These are phyloP conservation scores for Oscheius sp. DNA, from an alignment of 1,140 invertebrate genomes.

Conservation along the genomic window DNA sequence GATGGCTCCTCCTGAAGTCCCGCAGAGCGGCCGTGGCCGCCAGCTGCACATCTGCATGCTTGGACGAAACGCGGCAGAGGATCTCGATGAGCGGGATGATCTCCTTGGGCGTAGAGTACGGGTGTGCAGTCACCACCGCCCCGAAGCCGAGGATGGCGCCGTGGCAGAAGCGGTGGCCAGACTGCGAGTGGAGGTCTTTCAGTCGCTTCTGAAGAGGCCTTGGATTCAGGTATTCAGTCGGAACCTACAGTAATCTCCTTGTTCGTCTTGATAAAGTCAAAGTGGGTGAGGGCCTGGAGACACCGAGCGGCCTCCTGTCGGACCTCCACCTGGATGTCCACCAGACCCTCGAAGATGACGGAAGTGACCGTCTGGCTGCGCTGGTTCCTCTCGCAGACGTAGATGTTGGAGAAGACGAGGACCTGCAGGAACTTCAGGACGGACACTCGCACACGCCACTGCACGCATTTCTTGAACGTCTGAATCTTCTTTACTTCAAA, in stretches of 20 bases:
- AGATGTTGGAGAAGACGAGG: background rate
- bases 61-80: background rate
- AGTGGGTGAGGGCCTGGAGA: background rate
- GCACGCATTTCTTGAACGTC: background rate
- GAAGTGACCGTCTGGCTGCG: background rate
- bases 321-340: background rate
- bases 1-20: conserved; percentile 12
- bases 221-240: no score
- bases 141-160: background rate
- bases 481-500: background rate
- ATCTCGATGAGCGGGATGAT: background rate
- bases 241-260: no score
- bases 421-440: background rate
- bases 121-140: background rate
- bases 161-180: background rate
- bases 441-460: background rate
- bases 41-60: background rate
- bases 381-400: background rate
- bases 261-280: background rate
- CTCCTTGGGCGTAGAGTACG: background rate
- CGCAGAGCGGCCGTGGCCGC: background rate
- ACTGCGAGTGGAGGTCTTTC: no score
- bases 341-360: background rate
- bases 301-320: background rate
- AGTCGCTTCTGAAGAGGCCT: no score